Conservation (phyloP, 30 jellyfish, hydroid and myxozoan genomes). For the Rhopilema esculentum region DNA sequence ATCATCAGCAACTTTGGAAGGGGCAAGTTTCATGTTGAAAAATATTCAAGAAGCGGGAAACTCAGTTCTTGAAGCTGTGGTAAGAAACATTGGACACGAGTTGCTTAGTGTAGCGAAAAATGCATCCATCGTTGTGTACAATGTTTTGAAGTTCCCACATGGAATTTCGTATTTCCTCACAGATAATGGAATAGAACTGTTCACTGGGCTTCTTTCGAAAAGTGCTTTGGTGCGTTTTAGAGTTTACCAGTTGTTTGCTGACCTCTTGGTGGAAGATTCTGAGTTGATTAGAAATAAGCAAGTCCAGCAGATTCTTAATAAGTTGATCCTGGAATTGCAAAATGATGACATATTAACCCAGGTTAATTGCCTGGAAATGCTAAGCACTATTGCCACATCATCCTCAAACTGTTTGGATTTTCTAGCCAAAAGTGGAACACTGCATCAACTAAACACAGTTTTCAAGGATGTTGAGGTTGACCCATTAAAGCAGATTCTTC, state of each 20-base stretch:
- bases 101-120: conserved; percentile 40
- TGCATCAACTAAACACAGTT: conserved; percentile 29
- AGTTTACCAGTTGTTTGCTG: conserved; percentile 81
- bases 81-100: conserved; percentile 8
- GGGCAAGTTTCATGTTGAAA: conserved; percentile 13
- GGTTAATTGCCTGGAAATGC: conserved; percentile 79
- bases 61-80: not conserved
- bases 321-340: conserved; percentile 51
- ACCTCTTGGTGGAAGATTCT: conserved; percentile 4
- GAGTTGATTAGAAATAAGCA: not conserved
- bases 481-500: conserved; percentile 53
- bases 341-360: conserved; percentile 71
- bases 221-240: conserved; percentile 78
- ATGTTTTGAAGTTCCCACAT: not conserved
- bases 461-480: conserved; percentile 34
- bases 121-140: conserved; percentile 40
- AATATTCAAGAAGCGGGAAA: not conserved
- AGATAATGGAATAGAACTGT: conserved; percentile 15
- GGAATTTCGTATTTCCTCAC: conserved; percentile 31
- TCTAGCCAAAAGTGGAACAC: conserved; percentile 48
- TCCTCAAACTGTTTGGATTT: conserved; percentile 61
- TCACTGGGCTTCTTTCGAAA: conserved; percentile 10
- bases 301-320: conserved; percentile 10
- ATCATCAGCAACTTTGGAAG: conserved; percentile 2
- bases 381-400: conserved; percentile 56